Conservation (phyloP, 2,113 vertebrate species). For the Mus musculus region GRCm39 chr12:50015501-50016000, state of each 20-base stretch:
- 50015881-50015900: not conserved
- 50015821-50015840: not conserved
- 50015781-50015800: not conserved
- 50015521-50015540: conserved; percentile 19
- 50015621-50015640: not conserved
- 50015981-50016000: no score
- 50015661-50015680: conserved; percentile 1
- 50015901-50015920: conserved; percentile 32
- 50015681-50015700: not conserved
- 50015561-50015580: not conserved
- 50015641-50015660: not conserved
- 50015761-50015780: no score
- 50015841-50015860: not conserved
- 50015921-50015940: not conserved
- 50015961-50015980: not conserved
- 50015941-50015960: not conserved
- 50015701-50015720: not conserved
- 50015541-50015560: not conserved
- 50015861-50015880: not conserved
- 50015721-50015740: not conserved
- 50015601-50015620: not conserved
- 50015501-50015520: not conserved
- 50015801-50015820: not conserved
- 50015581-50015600: not conserved
- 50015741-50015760: not conserved